Evolutionary conservation across 1,140 invertebrate species (phyloP).

Genomic region (Asobara japonica): DNA sequence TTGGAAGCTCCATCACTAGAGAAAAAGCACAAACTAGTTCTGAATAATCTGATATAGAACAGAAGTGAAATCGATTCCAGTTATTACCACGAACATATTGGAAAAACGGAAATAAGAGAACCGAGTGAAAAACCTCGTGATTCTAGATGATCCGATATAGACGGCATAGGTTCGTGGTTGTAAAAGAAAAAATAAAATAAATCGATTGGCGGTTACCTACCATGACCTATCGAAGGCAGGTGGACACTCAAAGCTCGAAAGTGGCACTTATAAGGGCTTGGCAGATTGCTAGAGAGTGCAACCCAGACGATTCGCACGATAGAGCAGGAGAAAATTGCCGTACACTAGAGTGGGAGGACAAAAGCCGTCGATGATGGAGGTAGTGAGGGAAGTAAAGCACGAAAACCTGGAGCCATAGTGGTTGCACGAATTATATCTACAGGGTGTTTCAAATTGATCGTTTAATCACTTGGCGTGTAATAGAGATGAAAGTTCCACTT

Average conservation of each 20-base stretch:
- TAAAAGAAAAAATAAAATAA: neutral
- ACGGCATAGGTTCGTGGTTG: neutral
- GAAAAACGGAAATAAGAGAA: neutral
- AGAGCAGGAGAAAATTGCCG: neutral
- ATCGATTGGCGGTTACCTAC: conserved; percentile 27
- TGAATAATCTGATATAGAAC: neutral
- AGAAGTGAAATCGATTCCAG: neutral
- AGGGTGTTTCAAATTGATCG: too few species aligned
- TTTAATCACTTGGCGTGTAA: too few species aligned
- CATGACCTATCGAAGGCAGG: conserved; percentile 24
- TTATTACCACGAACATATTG: conserved; percentile 1
- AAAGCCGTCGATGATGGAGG: neutral
- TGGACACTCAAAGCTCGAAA: conserved; percentile 21
- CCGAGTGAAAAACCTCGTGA: neutral
- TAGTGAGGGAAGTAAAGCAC: neutral
- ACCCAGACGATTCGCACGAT: neutral
- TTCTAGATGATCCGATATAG: neutral
- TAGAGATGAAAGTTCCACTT: too few species aligned
- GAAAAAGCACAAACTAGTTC: neutral
- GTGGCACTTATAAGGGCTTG: conserved; percentile 16
- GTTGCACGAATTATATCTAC: neutral
- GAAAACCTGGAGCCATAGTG: neutral
- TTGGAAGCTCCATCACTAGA: too few species aligned
- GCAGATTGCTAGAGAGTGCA: neutral
- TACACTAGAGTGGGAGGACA: neutral